phyloP scores from a whole-genome alignment of 2,888 invertebrate genomes.

The Brachypalpus laphriformis region DNA sequence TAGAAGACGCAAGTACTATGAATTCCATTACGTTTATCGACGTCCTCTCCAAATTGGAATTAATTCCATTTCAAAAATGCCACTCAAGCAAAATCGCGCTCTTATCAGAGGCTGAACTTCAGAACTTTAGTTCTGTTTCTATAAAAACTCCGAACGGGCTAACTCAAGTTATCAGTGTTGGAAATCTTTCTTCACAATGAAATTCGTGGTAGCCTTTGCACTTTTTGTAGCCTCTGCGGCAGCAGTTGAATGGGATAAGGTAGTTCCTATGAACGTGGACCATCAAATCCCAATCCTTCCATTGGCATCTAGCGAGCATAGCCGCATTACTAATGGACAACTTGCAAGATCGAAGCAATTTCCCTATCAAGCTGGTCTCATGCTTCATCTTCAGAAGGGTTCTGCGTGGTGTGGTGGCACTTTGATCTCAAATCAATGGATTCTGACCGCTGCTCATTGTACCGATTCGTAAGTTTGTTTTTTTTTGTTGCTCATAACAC shows the following conservation, averaged over 20 bases:
- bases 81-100: no score
- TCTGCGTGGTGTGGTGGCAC: conserved; percentile 80
- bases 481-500: neutral
- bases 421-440: conserved; percentile 79
- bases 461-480: conserved; percentile 46
- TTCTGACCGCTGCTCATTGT: conserved; percentile 81
- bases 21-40: no score
- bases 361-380: conserved; percentile 80
- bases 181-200: conserved; percentile 21
- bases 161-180: conserved; percentile 15
- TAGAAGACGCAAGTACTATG: no score
- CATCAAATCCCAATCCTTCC: neutral
- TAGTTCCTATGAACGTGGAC: conserved; percentile 80
- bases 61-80: no score
- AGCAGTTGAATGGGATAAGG: conserved; percentile 79
- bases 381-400: conserved; percentile 76
- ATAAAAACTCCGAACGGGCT: conserved; percentile 1
- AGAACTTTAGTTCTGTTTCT: neutral
- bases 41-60: no score
- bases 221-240: conserved; percentile 44
- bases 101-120: no score
- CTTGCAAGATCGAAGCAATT: conserved; percentile 79
- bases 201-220: conserved; percentile 26
- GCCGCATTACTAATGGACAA: conserved; percentile 75
- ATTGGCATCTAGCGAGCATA: neutral